Conservation (phyloP, 2,888 invertebrate genomes). For the Zhengitettix transpicula region DNA sequence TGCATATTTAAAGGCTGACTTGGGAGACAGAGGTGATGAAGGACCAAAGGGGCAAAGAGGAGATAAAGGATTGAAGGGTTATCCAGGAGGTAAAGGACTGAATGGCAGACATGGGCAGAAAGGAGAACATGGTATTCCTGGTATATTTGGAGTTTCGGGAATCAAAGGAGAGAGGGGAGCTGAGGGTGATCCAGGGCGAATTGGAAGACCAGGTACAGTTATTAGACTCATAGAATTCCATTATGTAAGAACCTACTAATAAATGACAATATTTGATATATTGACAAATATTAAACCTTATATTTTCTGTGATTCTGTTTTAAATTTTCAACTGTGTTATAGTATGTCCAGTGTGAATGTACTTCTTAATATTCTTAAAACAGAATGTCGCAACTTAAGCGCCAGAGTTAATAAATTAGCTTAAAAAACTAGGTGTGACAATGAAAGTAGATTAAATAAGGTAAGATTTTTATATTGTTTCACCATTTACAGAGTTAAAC, state of each 20-base stretch:
- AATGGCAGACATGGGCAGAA: conserved; percentile 10
- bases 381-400: too few species aligned
- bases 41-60: conserved; percentile 20
- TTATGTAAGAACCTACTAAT: too few species aligned
- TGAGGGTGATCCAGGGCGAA: conserved; percentile 19
- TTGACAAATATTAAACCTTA: too few species aligned
- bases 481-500: not conserved
- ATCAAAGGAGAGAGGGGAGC: conserved; percentile 15
- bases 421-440: too few species aligned
- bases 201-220: conserved; percentile 16
- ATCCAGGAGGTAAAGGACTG: conserved; percentile 10
- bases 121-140: conserved; percentile 17
- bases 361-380: too few species aligned
- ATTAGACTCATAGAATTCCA: not conserved
- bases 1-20: conserved; percentile 16
- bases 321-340: too few species aligned
- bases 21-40: conserved; percentile 29
- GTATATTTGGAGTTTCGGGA: conserved; percentile 16
- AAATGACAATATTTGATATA: too few species aligned
- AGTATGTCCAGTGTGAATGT: too few species aligned
- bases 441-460: too few species aligned
- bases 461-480: not conserved
- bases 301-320: too few species aligned
- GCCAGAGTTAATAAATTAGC: too few species aligned
- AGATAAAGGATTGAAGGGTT: conserved; percentile 16